A percentile compares a stretch with the other conserved stretches of the same genome.
Evolutionary conservation across 1,140 invertebrate genomes (phyloP).

Genomic region (Zaprionus africanus): DNA sequence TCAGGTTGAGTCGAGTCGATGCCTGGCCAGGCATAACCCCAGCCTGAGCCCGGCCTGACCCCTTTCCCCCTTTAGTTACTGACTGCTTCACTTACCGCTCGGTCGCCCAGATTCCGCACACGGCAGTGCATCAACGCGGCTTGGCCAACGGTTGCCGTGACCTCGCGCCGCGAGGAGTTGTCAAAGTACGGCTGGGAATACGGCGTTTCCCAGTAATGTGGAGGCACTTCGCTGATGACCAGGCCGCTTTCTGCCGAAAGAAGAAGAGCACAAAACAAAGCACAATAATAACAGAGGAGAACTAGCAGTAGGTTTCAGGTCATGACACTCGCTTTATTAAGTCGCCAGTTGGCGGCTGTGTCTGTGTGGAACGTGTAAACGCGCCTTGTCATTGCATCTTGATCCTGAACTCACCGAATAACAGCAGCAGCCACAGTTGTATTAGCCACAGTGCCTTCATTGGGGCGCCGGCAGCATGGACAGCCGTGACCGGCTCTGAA

Average conservation of each 20-base stretch:
- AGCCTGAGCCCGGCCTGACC: constrained; percentile 1
- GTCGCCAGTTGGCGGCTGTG: neutral
- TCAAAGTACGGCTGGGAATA: constrained; percentile 95
- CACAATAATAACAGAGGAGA: constrained; percentile 4
- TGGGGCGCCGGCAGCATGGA: constrained; percentile 5
- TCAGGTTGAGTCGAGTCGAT: neutral
- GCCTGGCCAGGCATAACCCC: neutral
- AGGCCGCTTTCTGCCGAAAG: constrained; percentile 66
- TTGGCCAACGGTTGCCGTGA: constrained; percentile 93
- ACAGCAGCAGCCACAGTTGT: constrained; percentile 67
- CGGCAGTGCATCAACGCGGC: constrained; percentile 93
- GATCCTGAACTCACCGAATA: constrained; percentile 63
- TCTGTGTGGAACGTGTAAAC: constrained; percentile 27
- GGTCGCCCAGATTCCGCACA: constrained; percentile 93
- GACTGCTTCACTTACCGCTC: constrained; percentile 89
- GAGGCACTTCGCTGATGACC: constrained; percentile 81
- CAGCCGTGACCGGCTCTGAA: constrained; percentile 11
- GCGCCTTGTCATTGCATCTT: constrained; percentile 47
- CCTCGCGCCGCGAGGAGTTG: constrained; percentile 92
- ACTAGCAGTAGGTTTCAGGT: constrained; percentile 19
- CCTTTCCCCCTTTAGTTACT: neutral
- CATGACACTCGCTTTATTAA: constrained; percentile 25
- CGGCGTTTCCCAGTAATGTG: constrained; percentile 85
- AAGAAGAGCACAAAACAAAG: constrained; percentile 14
- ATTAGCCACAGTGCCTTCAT: constrained; percentile 61